Evolutionary conservation across 1,140 invertebrate species (phyloP).

Genomic region (Drosophila pallidifrons): DNA sequence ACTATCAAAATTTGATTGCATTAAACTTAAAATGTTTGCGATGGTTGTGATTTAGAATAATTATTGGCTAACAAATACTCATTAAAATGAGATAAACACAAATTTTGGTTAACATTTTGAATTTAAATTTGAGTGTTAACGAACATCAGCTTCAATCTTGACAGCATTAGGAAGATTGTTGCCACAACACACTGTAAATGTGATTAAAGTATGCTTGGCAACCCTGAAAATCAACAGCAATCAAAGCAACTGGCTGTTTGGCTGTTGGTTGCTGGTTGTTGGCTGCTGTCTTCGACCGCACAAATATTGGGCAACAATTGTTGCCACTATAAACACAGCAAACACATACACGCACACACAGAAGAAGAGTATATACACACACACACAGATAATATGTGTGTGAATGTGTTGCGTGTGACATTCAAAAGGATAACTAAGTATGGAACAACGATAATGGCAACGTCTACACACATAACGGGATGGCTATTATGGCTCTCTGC

Average conservation of each 20-base stretch:
- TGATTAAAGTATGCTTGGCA: slow-evolving; percentile 18
- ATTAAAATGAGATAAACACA: no score
- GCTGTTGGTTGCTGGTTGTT: not conserved
- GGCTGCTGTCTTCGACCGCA: slow-evolving; percentile 35
- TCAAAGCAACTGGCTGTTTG: slow-evolving; percentile 33
- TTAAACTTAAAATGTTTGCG: no score
- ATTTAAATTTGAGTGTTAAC: no score
- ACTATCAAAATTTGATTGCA: no score
- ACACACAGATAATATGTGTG: slow-evolving; percentile 14
- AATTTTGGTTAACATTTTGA: no score
- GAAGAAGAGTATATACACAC: slow-evolving; percentile 6
- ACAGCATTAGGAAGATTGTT: no score
- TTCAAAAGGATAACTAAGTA: slow-evolving; percentile 66
- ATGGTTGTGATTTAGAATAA: no score
- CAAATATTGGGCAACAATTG: slow-evolving; percentile 45
- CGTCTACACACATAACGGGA: slow-evolving; percentile 57
- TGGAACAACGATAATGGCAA: slow-evolving; percentile 56
- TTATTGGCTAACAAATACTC: no score
- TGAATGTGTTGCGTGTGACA: slow-evolving; percentile 46
- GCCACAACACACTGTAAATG: not conserved
- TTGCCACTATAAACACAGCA: slow-evolving; percentile 27
- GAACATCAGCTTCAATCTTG: not conserved
- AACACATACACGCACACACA: slow-evolving; percentile 14
- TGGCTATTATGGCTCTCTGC: slow-evolving; percentile 44
- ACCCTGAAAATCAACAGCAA: slow-evolving; percentile 18